phyloP scores from a whole-genome alignment of 2,113 vertebrate species.

The Microtus ochrogaster region DNA sequence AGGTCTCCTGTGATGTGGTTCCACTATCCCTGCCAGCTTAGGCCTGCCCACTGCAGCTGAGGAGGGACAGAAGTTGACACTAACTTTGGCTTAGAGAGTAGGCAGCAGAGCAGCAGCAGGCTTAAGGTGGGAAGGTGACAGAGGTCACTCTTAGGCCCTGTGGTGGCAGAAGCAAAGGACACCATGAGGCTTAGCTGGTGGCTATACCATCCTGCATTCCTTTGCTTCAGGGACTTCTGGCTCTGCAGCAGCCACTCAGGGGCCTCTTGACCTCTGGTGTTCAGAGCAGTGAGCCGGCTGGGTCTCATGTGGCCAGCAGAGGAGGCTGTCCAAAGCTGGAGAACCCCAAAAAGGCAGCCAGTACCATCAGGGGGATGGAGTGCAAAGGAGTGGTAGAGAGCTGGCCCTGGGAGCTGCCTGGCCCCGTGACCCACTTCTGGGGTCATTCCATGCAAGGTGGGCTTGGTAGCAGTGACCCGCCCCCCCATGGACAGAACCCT shows the following conservation, averaged over 20 bases:
- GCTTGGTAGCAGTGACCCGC: not conserved
- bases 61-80: not conserved
- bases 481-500: not conserved
- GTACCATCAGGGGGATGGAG: not conserved
- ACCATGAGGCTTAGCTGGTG: not conserved
- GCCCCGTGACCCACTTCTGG: not conserved
- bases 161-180: too few species aligned
- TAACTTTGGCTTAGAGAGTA: not conserved
- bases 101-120: not conserved
- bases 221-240: not conserved
- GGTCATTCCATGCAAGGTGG: not conserved
- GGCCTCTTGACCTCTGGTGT: not conserved
- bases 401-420: not conserved
- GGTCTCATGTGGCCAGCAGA: not conserved
- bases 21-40: too few species aligned
- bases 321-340: not conserved
- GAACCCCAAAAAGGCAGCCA: not conserved
- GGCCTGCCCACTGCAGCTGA: not conserved
- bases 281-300: not conserved
- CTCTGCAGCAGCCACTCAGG: not conserved
- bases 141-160: not conserved
- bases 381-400: not conserved
- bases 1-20: not conserved
- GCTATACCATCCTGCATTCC: not conserved
- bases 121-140: not conserved